These are phyloP conservation scores for Apantesis nais DNA, from an alignment of 2,888 invertebrate genomes.

Conservation along the genomic window DNA sequence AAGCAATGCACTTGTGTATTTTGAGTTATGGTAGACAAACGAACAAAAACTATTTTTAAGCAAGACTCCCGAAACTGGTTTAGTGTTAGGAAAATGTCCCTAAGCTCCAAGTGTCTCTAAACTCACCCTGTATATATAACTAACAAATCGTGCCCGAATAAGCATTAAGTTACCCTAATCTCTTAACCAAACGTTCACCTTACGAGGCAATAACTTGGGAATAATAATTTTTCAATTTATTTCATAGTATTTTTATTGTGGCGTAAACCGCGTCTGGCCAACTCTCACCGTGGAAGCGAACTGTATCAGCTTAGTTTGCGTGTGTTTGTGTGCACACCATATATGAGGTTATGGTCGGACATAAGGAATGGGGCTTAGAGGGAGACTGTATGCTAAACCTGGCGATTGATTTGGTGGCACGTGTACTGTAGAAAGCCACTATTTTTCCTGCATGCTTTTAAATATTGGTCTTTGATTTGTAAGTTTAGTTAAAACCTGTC, in stretches of 20 bases:
- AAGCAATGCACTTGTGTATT: too few species aligned
- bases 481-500: neutral
- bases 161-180: constrained; percentile 29
- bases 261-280: constrained; percentile 40
- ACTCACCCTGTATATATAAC: neutral
- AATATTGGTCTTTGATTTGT: neutral
- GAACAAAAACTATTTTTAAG: too few species aligned
- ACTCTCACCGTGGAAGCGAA: constrained; percentile 12
- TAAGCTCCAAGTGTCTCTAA: neutral
- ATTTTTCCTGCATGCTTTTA: neutral
- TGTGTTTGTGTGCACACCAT: constrained; percentile 11
- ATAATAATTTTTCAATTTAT: constrained; percentile 51
- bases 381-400: constrained; percentile 33
- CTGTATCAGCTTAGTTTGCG: constrained; percentile 6
- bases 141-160: constrained; percentile 10
- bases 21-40: too few species aligned
- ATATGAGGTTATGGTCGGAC: constrained; percentile 18
- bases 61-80: too few species aligned
- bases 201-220: constrained; percentile 40
- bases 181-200: constrained; percentile 39
- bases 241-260: constrained; percentile 49
- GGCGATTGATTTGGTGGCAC: constrained; percentile 20
- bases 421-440: constrained; percentile 1
- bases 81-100: too few species aligned
- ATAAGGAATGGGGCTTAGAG: constrained; percentile 20